Base-by-base conservation (phyloP, 2,888 invertebrate genomes). In the Eristalis pertinax region DNA sequence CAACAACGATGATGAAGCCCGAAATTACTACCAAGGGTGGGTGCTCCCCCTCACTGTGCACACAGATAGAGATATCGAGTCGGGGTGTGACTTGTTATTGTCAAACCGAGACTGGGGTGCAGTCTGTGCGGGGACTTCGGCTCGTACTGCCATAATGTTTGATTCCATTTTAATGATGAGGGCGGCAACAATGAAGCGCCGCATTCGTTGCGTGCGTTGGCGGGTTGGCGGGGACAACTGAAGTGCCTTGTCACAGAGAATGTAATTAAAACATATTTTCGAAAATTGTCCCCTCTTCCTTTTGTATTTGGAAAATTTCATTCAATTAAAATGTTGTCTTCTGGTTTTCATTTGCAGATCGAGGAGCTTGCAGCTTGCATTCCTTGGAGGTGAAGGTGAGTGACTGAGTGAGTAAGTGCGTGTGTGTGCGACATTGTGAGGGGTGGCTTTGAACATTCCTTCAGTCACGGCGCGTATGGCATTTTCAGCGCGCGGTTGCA, bases 161-260 rank as follows among this genome's bases (percentile, higher is more conserved):
- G 81, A 85, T 81, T 77, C 63, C 63, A 68, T 74, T 85, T 77
- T 77, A 73, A 77, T 81, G 81, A 85, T 80, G 73, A 74, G 81
- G 73, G 69, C 68, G 80, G 35, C 58, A 11, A 15, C 29, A 56
- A 70, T 60, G 24, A 77, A 50, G 62, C 19, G 35, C 24, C n/a
- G 38, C 3, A 26, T 8, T 8, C 13, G 38, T n/a, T 13, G 7
- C 1, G 50, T 19, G 19, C 5, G 43, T 19, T n/a, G 50, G 50
- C 32, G 32, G 50, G 41, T 32, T 64, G 62, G 43, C 10, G 32
- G 32, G 8, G 32, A 8, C 32, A 32, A 64, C 38, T 26, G 15
- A 1, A 58, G 38, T 69, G 24, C n/a, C 62, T 58, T 58, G 38
- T n/a, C 38, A 22, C 29, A n/a, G 26, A 15, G 26, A 24, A 29